A percentile compares a stretch with the other conserved stretches of the same genome.
phyloP scores from a whole-genome alignment of 2,797 vertebrate genomes.

The Rhinella marina region DNA sequence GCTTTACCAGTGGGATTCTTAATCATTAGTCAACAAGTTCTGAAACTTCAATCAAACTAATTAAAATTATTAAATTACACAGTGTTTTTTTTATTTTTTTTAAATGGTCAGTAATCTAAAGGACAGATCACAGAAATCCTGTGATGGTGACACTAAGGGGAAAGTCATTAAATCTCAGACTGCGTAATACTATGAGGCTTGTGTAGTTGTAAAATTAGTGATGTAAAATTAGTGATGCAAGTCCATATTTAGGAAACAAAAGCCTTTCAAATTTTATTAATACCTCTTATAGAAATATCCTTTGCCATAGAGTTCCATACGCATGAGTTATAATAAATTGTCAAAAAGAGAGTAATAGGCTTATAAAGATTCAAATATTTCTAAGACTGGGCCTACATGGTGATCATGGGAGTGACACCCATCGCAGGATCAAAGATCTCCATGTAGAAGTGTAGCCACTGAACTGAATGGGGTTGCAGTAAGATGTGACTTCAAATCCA shows the following conservation, averaged over 20 bases:
- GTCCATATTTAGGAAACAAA: slow-evolving; percentile 22
- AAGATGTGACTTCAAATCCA: too few relatives aligned
- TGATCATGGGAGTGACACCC: too few relatives aligned
- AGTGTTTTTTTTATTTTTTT: background rate
- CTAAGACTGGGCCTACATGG: too few relatives aligned
- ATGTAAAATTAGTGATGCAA: slow-evolving; percentile 9
- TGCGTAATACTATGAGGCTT: slow-evolving; percentile 32
- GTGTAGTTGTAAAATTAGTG: slow-evolving; percentile 9
- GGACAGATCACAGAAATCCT: background rate
- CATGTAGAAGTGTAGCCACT: too few relatives aligned
- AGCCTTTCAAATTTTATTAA: slow-evolving; percentile 9
- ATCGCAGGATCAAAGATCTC: too few relatives aligned
- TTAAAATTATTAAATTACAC: slow-evolving; percentile 41
- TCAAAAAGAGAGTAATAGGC: background rate
- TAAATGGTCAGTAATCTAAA: slow-evolving; percentile 1
- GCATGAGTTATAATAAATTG: background rate
- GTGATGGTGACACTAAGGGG: background rate
- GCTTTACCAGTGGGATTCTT: slow-evolving; percentile 30
- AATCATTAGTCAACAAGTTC: slow-evolving; percentile 45
- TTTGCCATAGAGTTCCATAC: background rate
- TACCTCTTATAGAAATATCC: background rate
- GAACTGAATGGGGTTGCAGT: too few relatives aligned
- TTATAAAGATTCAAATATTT: too few relatives aligned
- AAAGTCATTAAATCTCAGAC: slow-evolving; percentile 18
- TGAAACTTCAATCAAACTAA: slow-evolving; percentile 41